Conservation (phyloP, 2,113 vertebrate species). For the Mesembrinibis cayennensis region DNA sequence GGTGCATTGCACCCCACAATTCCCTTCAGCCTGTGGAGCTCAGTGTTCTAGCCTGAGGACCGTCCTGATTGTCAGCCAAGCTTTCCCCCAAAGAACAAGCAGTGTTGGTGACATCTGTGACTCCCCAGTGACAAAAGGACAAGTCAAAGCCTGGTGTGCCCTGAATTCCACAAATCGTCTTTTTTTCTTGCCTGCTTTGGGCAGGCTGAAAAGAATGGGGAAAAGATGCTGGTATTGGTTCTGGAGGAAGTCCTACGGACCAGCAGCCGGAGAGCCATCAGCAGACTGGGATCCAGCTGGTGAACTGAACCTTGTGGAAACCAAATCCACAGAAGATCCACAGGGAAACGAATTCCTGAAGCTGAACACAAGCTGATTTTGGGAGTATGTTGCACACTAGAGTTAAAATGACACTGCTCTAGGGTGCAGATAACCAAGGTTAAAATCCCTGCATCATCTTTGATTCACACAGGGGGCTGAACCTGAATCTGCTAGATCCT, state of each 20-base stretch:
- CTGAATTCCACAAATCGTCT: background rate
- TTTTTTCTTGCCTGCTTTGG: background rate
- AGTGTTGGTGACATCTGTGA: background rate
- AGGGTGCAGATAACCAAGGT: background rate
- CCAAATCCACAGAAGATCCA: background rate
- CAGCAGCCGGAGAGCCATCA: background rate
- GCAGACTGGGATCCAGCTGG: background rate
- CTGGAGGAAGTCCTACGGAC: background rate
- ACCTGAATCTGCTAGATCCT: background rate
- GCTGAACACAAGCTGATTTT: background rate
- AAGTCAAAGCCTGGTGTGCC: background rate
- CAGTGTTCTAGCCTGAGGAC: background rate
- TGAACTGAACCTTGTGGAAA: background rate
- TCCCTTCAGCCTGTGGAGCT: background rate
- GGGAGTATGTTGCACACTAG: background rate
- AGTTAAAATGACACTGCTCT: background rate
- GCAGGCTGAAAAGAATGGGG: background rate
- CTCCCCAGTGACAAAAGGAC: background rate
- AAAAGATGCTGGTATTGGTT: background rate
- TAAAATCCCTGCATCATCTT: background rate
- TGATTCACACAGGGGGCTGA: background rate
- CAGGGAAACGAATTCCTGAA: background rate
- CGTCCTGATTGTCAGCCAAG: background rate
- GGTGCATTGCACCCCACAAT: rapidly evolving
- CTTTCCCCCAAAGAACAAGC: background rate